These are phyloP conservation scores for Lepus europaeus DNA, from an alignment of 2,113 vertebrate species.

Conservation along the genomic window DNA sequence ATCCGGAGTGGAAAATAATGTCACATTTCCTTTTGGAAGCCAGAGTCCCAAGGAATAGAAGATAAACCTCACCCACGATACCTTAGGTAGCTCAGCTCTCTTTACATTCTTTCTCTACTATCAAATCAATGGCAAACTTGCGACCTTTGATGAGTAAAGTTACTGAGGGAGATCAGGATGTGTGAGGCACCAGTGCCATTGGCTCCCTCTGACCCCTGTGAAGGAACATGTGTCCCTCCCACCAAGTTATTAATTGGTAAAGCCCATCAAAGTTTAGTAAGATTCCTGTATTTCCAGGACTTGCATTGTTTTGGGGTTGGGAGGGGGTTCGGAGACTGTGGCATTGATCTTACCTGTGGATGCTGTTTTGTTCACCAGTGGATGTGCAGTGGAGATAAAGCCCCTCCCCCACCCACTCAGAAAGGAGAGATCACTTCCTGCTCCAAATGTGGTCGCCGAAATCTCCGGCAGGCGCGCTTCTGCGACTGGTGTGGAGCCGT, in stretches of 20 bases:
- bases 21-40: neutral
- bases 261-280: neutral
- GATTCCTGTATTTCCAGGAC: neutral
- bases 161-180: neutral
- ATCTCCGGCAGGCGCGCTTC: slow-evolving; percentile 88
- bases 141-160: neutral
- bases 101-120: neutral
- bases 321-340: neutral
- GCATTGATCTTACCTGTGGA: neutral
- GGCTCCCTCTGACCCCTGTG: neutral
- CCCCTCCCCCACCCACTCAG: slow-evolving; percentile 64
- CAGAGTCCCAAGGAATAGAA: neutral
- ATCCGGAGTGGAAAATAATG: slow-evolving; percentile 19
- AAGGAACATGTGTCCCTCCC: neutral
- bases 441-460: slow-evolving; percentile 88
- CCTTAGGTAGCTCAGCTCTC: neutral
- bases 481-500: slow-evolving; percentile 92
- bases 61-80: neutral
- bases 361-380: slow-evolving; percentile 79
- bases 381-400: slow-evolving; percentile 63
- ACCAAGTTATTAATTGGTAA: neutral
- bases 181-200: neutral
- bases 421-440: slow-evolving; percentile 86
- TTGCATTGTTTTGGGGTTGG: neutral
- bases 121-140: neutral